Conservation (phyloP, 2,797 vertebrate genomes). For the Triplophysa bombifrons region DNA sequence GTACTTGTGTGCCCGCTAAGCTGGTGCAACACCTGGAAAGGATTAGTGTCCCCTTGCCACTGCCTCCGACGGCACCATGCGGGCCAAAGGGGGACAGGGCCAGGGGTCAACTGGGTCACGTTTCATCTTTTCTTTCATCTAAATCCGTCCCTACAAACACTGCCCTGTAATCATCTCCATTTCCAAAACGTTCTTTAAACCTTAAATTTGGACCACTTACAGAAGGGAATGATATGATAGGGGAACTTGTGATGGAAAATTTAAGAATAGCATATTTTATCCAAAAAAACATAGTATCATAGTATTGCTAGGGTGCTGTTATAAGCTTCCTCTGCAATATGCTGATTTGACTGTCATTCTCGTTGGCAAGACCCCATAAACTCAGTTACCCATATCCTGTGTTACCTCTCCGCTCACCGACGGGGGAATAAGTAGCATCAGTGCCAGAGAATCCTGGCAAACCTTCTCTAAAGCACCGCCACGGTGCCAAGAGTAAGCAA, state of each 20-base stretch:
- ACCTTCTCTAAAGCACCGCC: slow-evolving; percentile 52
- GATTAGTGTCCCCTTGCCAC: slow-evolving; percentile 76
- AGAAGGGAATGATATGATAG: slow-evolving; percentile 64
- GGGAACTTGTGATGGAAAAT: neutral
- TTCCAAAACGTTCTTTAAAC: slow-evolving; percentile 68
- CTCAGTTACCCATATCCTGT: slow-evolving; percentile 64
- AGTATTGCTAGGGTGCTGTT: neutral
- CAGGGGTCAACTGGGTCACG: slow-evolving; percentile 69
- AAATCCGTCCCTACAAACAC: slow-evolving; percentile 60
- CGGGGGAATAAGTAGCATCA: slow-evolving; percentile 60
- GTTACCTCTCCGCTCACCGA: slow-evolving; percentile 57
- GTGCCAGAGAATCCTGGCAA: slow-evolving; percentile 56
- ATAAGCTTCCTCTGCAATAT: slow-evolving; percentile 29
- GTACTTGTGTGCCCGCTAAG: slow-evolving; percentile 53
- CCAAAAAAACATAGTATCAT: neutral
- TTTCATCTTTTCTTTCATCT: slow-evolving; percentile 81
- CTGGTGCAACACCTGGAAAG: slow-evolving; percentile 80
- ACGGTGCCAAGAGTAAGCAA: slow-evolving; percentile 40
- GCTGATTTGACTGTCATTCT: slow-evolving; percentile 57
- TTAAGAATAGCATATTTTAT: neutral
- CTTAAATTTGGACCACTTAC: slow-evolving; percentile 70
- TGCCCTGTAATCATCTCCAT: slow-evolving; percentile 73
- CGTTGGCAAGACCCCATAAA: slow-evolving; percentile 64
- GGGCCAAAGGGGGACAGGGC: slow-evolving; percentile 56
- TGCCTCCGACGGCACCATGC: slow-evolving; percentile 65